Percentiles rank a stretch among this genome's conserved stretches.
Conservation (phyloP, 92 coral and sea anemone species). For the Zoanthus gigantus region DNA sequence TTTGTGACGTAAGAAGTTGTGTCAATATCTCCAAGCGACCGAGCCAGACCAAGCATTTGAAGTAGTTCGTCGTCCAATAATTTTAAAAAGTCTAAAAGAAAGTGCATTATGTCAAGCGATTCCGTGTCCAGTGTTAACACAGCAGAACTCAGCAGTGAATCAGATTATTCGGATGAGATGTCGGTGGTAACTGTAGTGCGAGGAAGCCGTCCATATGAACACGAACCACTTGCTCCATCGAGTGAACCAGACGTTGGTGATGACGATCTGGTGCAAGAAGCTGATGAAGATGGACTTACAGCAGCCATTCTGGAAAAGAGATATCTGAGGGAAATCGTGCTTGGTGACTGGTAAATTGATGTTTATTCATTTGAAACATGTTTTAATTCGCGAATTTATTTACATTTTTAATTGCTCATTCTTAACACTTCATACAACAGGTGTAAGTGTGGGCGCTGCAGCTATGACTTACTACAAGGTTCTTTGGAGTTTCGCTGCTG, state of each 20-base stretch:
- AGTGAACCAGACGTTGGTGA: neutral
- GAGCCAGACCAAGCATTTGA: neutral
- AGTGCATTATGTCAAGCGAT: neutral
- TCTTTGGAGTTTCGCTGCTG: neutral
- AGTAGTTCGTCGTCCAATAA: neutral
- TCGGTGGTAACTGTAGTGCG: neutral
- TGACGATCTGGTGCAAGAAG: neutral
- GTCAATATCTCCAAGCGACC: neutral
- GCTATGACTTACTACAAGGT: neutral
- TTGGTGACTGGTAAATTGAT: neutral
- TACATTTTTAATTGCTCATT: neutral
- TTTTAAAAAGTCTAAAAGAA: neutral
- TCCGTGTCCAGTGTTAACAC: constrained; percentile 11
- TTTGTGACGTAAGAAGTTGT: constrained; percentile 18
- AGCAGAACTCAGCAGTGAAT: constrained; percentile 3
- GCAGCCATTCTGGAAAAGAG: neutral
- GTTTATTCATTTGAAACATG: neutral
- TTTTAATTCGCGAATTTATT: constrained; percentile 3
- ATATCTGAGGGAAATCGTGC: neutral
- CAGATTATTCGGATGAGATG: neutral
- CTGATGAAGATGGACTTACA: constrained; percentile 8
- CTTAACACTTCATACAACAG: neutral
- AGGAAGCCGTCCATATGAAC: constrained; percentile 10
- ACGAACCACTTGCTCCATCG: constrained; percentile 15
- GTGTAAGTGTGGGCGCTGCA: constrained; percentile 2